Base-by-base conservation (phyloP, 2,888 invertebrate genomes). In the Polydrusus cervinus region DNA sequence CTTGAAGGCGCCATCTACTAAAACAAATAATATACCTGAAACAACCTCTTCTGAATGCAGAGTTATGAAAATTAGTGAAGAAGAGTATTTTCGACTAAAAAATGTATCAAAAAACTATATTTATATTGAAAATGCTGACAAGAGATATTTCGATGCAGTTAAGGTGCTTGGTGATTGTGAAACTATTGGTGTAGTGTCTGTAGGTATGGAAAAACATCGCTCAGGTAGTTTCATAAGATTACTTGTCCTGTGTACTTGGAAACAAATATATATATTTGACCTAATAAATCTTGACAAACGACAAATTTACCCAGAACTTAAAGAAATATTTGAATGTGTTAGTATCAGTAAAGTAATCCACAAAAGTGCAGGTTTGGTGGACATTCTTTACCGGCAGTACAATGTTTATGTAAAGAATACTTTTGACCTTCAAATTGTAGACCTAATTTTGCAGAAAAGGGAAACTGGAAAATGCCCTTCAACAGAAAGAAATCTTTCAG, bases 351-450 rank as follows among this genome's bases (percentile, higher is more conserved):
- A 82, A 72, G 79, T 82, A 9, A 79, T 82, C 0, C 80, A 82
- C 68, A 78, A 78, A 70, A 78, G 79, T 71, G 79, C 81, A 8
- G 78, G 78, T 30, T 49, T 80, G 20, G 73, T 80, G 20, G 81
- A 81, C 71, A 69, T 79, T 55, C 76, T 82, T 3, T 77, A 77
- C 71, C 71, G 78, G 43, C 67, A 74, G 11, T 81, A 81, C 45
- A 76, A 78, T 16, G 77, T 80, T 16, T 79, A 77, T 66, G 53
- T 78, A 8, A 74, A 74, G 51, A 80, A 81, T 61, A 74, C 67
- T 53, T 82, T 81, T 66, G 81, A 82, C 43, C 79, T 79, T 2
- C 80, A 81, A 69, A 73, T 79, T 13, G 80, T 80, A 9, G 81
- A 82, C 45, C 55, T 81, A 53, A 75, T 80, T 7, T 74, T 81